A percentile compares a stretch with the other conserved stretches of the same genome.
Evolutionary conservation across 30 jellyfish, hydroid and myxozoan species (phyloP).

Genomic region (Rhopilema esculentum): DNA sequence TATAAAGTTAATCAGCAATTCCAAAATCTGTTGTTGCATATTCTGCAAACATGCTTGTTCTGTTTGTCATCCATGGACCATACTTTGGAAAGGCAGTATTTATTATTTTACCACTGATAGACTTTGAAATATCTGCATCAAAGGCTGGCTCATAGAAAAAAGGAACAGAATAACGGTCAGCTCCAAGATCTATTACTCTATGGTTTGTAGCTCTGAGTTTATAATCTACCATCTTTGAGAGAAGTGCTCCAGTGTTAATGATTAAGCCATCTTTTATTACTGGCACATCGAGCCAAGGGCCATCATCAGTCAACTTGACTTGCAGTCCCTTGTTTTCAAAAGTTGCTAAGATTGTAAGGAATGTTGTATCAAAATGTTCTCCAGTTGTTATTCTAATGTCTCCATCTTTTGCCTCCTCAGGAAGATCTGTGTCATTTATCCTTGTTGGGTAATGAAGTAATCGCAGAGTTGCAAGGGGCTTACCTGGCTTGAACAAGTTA

Average conservation of each 20-base stretch:
- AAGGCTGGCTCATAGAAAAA: constrained; percentile 74
- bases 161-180: constrained; percentile 81
- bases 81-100: constrained; percentile 40
- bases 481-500: constrained; percentile 48
- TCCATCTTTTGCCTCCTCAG: constrained; percentile 82
- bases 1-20: constrained; percentile 46
- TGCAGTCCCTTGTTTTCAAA: constrained; percentile 77
- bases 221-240: constrained; percentile 46
- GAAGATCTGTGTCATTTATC: constrained; percentile 56
- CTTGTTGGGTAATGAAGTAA: constrained; percentile 83
- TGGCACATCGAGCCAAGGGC: constrained; percentile 82
- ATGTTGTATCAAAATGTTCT: constrained; percentile 75
- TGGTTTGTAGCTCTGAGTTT: constrained; percentile 80
- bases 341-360: constrained; percentile 81
- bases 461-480: constrained; percentile 72
- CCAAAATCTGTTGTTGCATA: constrained; percentile 89
- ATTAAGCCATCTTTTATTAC: constrained; percentile 65
- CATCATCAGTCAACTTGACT: constrained; percentile 64
- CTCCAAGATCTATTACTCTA: constrained; percentile 83
- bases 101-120: constrained; percentile 66
- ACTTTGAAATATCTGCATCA: constrained; percentile 83
- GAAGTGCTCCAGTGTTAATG: constrained; percentile 71
- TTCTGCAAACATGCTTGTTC: constrained; percentile 87
- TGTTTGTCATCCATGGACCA: constrained; percentile 94
- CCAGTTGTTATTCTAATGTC: constrained; percentile 81